phyloP scores from a whole-genome alignment of 2,888 invertebrate genomes.

The Ferdinandea cuprea region DNA sequence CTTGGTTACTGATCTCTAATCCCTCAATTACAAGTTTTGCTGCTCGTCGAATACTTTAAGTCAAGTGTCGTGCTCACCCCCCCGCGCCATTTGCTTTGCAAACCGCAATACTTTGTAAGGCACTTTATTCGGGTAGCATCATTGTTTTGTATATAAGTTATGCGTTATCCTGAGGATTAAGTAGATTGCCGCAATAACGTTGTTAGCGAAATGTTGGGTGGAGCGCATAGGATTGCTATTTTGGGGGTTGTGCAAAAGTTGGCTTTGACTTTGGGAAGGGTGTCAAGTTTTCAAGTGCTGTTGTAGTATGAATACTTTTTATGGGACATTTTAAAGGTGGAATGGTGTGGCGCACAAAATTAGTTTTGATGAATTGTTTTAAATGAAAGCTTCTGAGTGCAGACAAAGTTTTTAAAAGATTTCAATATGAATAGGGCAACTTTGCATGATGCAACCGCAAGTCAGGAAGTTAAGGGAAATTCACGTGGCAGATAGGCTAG shows the following conservation, averaged over 20 bases:
- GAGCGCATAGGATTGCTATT: neutral
- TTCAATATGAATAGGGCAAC: constrained; percentile 19
- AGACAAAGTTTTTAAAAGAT: constrained; percentile 30
- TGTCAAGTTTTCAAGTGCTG: constrained; percentile 20
- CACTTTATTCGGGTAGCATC: constrained; percentile 37
- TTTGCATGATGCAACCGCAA: neutral
- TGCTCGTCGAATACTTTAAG: constrained; percentile 33
- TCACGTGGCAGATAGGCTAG: neutral
- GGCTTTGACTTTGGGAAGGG: neutral
- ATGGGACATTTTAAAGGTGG: neutral
- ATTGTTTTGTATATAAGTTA: constrained; percentile 54
- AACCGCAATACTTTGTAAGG: constrained; percentile 32
- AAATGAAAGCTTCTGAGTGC: constrained; percentile 16
- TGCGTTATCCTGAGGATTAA: constrained; percentile 66
- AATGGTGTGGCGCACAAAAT: neutral
- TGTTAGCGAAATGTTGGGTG: constrained; percentile 47
- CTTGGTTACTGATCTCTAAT: constrained; percentile 30
- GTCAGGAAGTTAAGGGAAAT: neutral
- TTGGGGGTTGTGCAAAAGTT: neutral
- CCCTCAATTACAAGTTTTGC: constrained; percentile 54
- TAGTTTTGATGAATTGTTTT: constrained; percentile 48
- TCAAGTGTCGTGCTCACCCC: constrained; percentile 13
- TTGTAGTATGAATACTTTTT: constrained; percentile 12
- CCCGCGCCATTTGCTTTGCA: neutral
- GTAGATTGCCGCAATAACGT: constrained; percentile 65